Base-by-base conservation (phyloP, 2,797 vertebrate species). In the Anolis apletophallus region DNA sequence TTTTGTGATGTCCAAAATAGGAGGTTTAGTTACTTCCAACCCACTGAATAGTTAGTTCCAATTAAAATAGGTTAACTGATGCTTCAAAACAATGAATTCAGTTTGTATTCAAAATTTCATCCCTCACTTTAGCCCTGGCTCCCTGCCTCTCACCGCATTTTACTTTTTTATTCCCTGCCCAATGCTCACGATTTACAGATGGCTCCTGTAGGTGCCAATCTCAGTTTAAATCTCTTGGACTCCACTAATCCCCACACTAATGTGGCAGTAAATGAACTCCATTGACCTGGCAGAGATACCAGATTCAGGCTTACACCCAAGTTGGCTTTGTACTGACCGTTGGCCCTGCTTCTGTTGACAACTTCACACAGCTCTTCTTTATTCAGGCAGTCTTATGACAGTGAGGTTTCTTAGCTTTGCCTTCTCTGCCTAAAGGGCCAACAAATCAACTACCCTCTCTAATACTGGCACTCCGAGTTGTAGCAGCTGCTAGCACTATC, bases 381-480 rank as follows among this genome's bases (percentile, higher is more conserved):
- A 76, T 57, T 74, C 61, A 72, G 55, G 29, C 19, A 50, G 29
- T 12, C 11, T 71, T 59, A 52, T 61, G 69, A 46, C 19, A 76
- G 36, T 23, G 67, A 73, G 61, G 61, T 40, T 79, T 54, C 46
- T 71, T 40, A 19, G 10, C n/a, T 64, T 83, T 69, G 75, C 23
- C 6, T 54, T 81, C 64, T 77, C 9, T 21, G 76, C 59, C 5
- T 64, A 14, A 61, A 72, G n/a, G 75, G 55, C 67, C 68, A 83
- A 55, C 81, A 78, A 78, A 79, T 87, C 81, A 87, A 79, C 17
- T 34, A 67, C 26, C 23, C 68, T 80, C 76, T 26, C 5, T 55
- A 52, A 73, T 79, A 79, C 55, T 87, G 80, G 29, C 11, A 36
- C 0, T 0, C 12, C 46, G 23, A 1, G 5, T 14, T 34, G 67